Base-by-base conservation (phyloP, 2,888 invertebrate genomes). In the Psylliodes chrysocephalus region DNA sequence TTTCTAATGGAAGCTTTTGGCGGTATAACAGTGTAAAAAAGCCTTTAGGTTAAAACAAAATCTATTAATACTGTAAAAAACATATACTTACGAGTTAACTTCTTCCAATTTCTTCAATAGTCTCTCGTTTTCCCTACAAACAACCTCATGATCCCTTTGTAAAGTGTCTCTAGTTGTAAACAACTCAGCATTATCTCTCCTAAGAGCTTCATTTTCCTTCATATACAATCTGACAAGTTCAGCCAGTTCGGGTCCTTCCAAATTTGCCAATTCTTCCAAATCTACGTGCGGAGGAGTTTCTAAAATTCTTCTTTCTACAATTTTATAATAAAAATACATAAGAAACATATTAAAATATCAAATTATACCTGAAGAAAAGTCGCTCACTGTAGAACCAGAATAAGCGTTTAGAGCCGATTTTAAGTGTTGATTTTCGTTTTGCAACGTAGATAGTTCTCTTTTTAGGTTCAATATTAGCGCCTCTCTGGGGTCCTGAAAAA, bases 121-220 rank as follows among this genome's bases (percentile, higher is more conserved):
- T 55, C 93, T 84, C 79, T 97, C 96, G 77, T 97, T 97, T 82
- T 97, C 96, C 59, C 93, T 85, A 76, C 94, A 94, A 22, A 96
- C 90, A 33, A 94, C 81, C 81, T 96, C 96, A 79, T 96, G 96
- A 80, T 97, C 96, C 8, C 95, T 83, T 69, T 94, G 86, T 65
- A 95, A 86, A 69, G 91, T 87, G 78, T 96, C 95, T 49, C 93
- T 84, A 0, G 92, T 88, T 30, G 87, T 87, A 82, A 90, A 95
- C 56, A 96, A 84, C 72, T 96, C 95, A 1, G 90, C 87, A 82
- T 96, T 96, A 83, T 97, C 96, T 15, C 88, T 87, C 42, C 95
- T 86, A 54, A 92, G 81, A 0, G 91, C 90, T 22, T 91, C 88
- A 79, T 92, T 93, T 80, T 94, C 93, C 1, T 86, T 86, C 84